A percentile compares a stretch with the other conserved stretches of the same genome.
Evolutionary conservation across 2,797 vertebrate genomes (phyloP).

Genomic region (Acipenser oxyrinchus): DNA sequence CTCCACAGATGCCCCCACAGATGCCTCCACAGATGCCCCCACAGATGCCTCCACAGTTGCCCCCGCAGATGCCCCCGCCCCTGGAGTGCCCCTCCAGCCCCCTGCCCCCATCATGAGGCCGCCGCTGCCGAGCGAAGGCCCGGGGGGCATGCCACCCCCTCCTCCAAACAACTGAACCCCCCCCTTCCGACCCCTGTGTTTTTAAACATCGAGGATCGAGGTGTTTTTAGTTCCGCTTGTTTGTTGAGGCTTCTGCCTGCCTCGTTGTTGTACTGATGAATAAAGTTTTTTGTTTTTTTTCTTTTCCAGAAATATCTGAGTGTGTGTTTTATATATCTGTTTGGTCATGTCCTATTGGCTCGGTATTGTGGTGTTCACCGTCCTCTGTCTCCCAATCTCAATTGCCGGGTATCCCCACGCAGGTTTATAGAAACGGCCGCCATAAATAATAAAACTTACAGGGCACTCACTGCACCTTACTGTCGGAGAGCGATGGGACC

Average conservation of each 20-base stretch:
- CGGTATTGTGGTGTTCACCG: too few species aligned
- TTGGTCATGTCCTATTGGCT: background rate
- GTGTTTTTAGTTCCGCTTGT: background rate
- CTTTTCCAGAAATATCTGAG: conserved; percentile 14
- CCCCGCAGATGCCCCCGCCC: conserved; percentile 23
- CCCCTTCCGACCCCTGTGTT: background rate
- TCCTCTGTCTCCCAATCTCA: too few species aligned
- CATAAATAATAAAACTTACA: too few species aligned
- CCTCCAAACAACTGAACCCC: conserved; percentile 59
- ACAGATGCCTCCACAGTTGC: too few species aligned
- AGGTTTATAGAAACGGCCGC: too few species aligned
- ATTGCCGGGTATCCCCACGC: too few species aligned
- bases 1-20: conserved; percentile 18
- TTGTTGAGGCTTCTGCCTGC: conserved; percentile 3
- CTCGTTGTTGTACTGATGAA: background rate
- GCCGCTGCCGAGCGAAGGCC: conserved; percentile 68
- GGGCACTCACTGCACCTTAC: too few species aligned
- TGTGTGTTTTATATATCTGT: conserved; percentile 10
- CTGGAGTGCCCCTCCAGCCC: conserved; percentile 49
- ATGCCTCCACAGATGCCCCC: too few species aligned
- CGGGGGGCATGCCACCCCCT: conserved; percentile 61
- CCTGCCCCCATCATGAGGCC: conserved; percentile 75
- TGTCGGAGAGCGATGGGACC: too few species aligned
- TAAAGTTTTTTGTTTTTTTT: background rate
- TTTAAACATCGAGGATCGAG: too few species aligned